phyloP scores from a whole-genome alignment of 2,113 vertebrate genomes.

The Colossoma macropomum region DNA sequence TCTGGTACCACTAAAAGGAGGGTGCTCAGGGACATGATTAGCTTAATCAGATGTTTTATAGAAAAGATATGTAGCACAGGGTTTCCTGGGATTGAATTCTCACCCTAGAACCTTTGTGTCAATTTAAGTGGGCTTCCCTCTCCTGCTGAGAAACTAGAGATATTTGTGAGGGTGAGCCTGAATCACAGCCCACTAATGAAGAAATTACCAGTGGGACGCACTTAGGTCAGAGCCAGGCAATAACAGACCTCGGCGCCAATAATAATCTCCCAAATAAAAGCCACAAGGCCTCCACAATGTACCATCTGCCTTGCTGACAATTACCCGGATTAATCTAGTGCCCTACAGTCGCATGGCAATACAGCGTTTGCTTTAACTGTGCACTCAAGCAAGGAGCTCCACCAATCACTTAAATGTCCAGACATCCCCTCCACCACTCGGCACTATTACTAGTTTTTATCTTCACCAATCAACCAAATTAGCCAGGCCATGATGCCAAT shows the following conservation, averaged over 20 bases:
- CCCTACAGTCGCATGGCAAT: slow-evolving; percentile 24
- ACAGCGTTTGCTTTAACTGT: slow-evolving; percentile 39
- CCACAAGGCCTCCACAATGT: slow-evolving; percentile 30
- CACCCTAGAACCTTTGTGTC: slow-evolving; percentile 6
- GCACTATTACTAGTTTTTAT: slow-evolving; percentile 35
- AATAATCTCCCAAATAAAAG: slow-evolving; percentile 52
- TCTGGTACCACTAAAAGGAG: neutral
- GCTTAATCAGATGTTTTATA: slow-evolving; percentile 32
- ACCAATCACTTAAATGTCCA: slow-evolving; percentile 49
- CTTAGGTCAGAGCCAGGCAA: slow-evolving; percentile 39
- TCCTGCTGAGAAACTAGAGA: slow-evolving; percentile 15
- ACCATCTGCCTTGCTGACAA: slow-evolving; percentile 48
- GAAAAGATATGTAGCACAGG: slow-evolving; percentile 10
- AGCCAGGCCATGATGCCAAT: slow-evolving; percentile 23
- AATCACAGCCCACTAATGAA: slow-evolving; percentile 35
- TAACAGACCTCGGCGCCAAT: slow-evolving; percentile 39
- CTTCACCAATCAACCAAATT: slow-evolving; percentile 50
- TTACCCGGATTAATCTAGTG: slow-evolving; percentile 55
- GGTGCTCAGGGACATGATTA: slow-evolving; percentile 11
- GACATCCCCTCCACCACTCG: slow-evolving; percentile 27
- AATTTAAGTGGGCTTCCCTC: slow-evolving; percentile 12
- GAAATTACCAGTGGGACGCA: slow-evolving; percentile 44
- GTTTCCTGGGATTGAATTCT: neutral
- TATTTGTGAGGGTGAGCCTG: slow-evolving; percentile 7
- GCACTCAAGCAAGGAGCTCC: slow-evolving; percentile 10